A percentile compares a stretch with the other conserved stretches of the same genome.
phyloP scores from a whole-genome alignment of 2,113 vertebrate genomes.

The Ceyx margarethae region DNA sequence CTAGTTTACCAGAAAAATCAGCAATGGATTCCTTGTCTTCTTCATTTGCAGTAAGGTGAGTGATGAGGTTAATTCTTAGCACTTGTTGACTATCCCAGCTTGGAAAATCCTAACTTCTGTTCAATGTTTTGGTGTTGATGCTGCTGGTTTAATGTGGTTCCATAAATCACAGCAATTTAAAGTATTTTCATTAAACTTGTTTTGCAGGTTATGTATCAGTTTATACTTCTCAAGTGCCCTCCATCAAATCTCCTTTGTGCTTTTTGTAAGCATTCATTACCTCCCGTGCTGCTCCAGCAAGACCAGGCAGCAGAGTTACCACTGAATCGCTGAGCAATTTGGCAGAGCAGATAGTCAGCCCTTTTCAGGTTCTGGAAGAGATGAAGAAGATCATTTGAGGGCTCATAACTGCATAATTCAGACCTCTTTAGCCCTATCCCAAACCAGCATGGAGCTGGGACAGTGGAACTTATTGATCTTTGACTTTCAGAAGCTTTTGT shows the following conservation, averaged over 20 bases:
- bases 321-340: accelerated
- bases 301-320: neutral
- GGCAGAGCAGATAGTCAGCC: neutral
- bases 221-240: neutral
- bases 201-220: neutral
- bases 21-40: neutral
- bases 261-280: neutral
- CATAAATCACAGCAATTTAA: neutral
- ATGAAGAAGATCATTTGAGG: neutral
- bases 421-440: neutral
- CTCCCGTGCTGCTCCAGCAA: neutral
- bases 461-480: neutral
- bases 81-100: neutral
- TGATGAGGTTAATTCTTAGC: neutral
- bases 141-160: conserved; percentile 29
- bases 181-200: conserved; percentile 41
- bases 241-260: neutral
- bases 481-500: neutral
- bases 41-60: neutral
- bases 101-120: conserved; percentile 4
- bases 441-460: neutral
- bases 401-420: neutral
- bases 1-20: neutral
- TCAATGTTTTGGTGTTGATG: neutral
- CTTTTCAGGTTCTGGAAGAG: neutral